Conservation (phyloP, 2,888 invertebrate genomes). For the Ormyrus thymus region DNA sequence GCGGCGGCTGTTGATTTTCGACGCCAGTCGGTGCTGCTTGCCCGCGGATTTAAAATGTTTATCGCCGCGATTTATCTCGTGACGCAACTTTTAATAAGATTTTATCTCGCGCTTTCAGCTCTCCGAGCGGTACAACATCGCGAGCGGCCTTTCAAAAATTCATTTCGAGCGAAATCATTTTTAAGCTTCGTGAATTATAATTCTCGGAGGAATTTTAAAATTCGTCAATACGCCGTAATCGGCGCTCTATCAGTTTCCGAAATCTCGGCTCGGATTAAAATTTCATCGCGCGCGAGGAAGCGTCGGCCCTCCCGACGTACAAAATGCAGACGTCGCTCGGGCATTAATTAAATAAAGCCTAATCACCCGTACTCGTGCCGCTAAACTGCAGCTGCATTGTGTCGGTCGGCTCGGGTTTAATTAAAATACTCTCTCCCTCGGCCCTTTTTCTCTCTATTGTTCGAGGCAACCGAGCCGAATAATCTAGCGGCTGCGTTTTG, state of each 20-base stretch:
- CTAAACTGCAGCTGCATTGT: not conserved
- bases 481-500: conserved; percentile 33
- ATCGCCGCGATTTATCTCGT: not conserved
- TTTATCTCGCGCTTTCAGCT: too few relatives aligned
- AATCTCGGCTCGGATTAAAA: too few relatives aligned
- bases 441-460: conserved; percentile 9
- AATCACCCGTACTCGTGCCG: conserved; percentile 27
- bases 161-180: too few relatives aligned
- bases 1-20: too few relatives aligned
- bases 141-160: too few relatives aligned
- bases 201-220: too few relatives aligned
- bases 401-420: conserved; percentile 37
- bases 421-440: conserved; percentile 42
- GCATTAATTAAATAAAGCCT: conserved; percentile 42
- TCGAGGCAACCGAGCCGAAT: conserved; percentile 24
- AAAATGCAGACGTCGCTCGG: conserved; percentile 11
- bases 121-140: not conserved
- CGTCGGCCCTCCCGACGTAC: not conserved
- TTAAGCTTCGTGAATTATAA: too few relatives aligned
- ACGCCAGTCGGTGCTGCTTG: not conserved
- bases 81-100: too few relatives aligned
- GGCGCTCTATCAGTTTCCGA: too few relatives aligned
- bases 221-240: too few relatives aligned
- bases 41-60: not conserved
- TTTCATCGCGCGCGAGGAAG: not conserved